A percentile compares a stretch with the other conserved stretches of the same genome.
Evolutionary conservation across 64 coral and sea anemone genomes (phyloP).

Genomic region (Hydrozoanthus tunicans): DNA sequence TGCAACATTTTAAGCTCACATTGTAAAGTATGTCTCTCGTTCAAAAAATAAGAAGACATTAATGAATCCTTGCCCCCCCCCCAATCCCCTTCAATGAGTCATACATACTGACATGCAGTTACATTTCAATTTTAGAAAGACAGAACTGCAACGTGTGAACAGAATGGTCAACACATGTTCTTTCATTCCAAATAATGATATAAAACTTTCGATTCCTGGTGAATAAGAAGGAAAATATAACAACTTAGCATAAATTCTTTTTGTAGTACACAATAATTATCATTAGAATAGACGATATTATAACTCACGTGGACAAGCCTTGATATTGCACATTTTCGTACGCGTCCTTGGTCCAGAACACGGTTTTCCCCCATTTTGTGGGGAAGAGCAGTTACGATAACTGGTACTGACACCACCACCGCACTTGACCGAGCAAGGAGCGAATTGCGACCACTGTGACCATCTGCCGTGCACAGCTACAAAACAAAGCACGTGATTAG

Average conservation of each 20-base stretch:
- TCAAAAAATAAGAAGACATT: background rate
- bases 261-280: background rate
- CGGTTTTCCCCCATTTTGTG: slow-evolving; percentile 20
- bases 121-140: too few relatives aligned
- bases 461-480: slow-evolving; percentile 18
- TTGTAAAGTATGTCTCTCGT: too few relatives aligned
- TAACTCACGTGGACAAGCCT: slow-evolving; percentile 15
- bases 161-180: too few relatives aligned
- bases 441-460: background rate
- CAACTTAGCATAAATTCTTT: background rate
- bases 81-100: too few relatives aligned
- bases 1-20: background rate
- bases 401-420: slow-evolving; percentile 1
- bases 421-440: slow-evolving; percentile 2
- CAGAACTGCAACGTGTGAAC: too few relatives aligned
- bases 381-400: slow-evolving; percentile 3
- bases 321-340: background rate
- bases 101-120: too few relatives aligned
- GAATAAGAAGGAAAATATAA: too few relatives aligned
- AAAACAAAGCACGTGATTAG: background rate
- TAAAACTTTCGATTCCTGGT: too few relatives aligned
- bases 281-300: too few relatives aligned
- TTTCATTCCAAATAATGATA: too few relatives aligned
- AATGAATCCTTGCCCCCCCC: too few relatives aligned
- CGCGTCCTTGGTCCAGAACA: background rate